phyloP scores from a whole-genome alignment of 35 echinoderm and acorn worm genomes.

The Amphiura filiformis region DNA sequence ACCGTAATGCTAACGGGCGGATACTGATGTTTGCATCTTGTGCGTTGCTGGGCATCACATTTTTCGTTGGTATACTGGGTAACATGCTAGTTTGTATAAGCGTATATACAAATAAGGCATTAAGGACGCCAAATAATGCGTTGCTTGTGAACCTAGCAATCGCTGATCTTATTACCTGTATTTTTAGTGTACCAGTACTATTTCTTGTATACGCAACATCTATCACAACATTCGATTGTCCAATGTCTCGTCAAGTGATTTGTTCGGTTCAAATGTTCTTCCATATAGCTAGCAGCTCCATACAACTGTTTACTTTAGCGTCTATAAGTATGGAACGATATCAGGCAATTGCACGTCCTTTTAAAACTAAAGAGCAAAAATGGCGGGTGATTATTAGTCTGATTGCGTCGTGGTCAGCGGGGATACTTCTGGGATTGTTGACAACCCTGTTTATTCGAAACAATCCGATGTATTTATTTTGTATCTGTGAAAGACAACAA shows the following conservation, averaged over 20 bases:
- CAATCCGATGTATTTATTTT: slow-evolving; percentile 53
- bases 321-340: slow-evolving; percentile 74
- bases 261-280: slow-evolving; percentile 58
- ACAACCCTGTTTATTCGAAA: slow-evolving; percentile 22
- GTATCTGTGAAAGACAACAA: slow-evolving; percentile 21
- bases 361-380: slow-evolving; percentile 67
- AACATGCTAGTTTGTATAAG: slow-evolving; percentile 79
- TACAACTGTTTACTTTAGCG: slow-evolving; percentile 71
- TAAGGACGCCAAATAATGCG: slow-evolving; percentile 81
- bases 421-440: slow-evolving; percentile 19
- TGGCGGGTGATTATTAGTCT: slow-evolving; percentile 51
- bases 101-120: slow-evolving; percentile 52
- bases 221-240: not conserved
- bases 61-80: slow-evolving; percentile 56
- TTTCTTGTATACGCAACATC: not conserved
- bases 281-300: slow-evolving; percentile 53
- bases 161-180: slow-evolving; percentile 60
- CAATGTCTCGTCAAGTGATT: slow-evolving; percentile 7
- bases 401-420: slow-evolving; percentile 51
- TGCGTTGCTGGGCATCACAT: slow-evolving; percentile 49
- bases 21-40: slow-evolving; percentile 43
- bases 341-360: slow-evolving; percentile 71
- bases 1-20: no score
- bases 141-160: slow-evolving; percentile 68
- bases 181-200: slow-evolving; percentile 45